These are phyloP conservation scores for Dunckerocampus dactyliophorus DNA, from an alignment of 2,113 vertebrate species.

Conservation along the genomic window DNA sequence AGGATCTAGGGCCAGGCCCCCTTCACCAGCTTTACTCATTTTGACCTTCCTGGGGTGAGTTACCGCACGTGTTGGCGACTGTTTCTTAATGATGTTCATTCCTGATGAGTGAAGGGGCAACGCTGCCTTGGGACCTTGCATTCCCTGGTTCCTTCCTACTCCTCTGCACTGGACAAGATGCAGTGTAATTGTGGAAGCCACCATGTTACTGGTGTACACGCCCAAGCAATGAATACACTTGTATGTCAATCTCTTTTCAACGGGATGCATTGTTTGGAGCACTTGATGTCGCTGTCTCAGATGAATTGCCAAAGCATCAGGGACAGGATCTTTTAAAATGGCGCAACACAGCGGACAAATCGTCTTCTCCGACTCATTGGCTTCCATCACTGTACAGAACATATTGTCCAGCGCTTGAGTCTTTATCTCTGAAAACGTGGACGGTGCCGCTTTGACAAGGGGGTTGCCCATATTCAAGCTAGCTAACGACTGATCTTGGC, in stretches of 20 bases:
- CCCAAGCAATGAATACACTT: constrained; percentile 98
- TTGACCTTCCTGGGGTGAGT: constrained; percentile 82
- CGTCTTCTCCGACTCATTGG: constrained; percentile 85
- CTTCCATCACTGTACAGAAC: constrained; percentile 72
- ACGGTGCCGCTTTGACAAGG: constrained; percentile 70
- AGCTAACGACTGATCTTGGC: constrained; percentile 80
- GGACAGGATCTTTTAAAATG: constrained; percentile 92
- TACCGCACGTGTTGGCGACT: constrained; percentile 74
- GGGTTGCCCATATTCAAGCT: constrained; percentile 71
- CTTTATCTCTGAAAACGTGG: constrained; percentile 78
- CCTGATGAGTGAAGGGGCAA: constrained; percentile 72
- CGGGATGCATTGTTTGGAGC: constrained; percentile 93
- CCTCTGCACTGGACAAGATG: constrained; percentile 96
- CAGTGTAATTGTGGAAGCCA: constrained; percentile 93
- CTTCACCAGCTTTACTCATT: constrained; percentile 74
- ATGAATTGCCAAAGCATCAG: constrained; percentile 88
- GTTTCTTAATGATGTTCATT: constrained; percentile 80
- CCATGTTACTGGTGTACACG: constrained; percentile 98
- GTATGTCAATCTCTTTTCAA: constrained; percentile 96
- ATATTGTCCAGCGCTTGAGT: constrained; percentile 73
- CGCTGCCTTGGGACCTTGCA: constrained; percentile 71
- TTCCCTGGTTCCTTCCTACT: constrained; percentile 84
- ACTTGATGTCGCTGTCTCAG: constrained; percentile 93
- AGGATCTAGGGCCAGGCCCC: constrained; percentile 85
- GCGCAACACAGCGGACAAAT: constrained; percentile 95